A percentile compares a stretch with the other conserved stretches of the same genome.
phyloP scores from a whole-genome alignment of 2,113 vertebrate species.

The Chascanopsetta lugubris region DNA sequence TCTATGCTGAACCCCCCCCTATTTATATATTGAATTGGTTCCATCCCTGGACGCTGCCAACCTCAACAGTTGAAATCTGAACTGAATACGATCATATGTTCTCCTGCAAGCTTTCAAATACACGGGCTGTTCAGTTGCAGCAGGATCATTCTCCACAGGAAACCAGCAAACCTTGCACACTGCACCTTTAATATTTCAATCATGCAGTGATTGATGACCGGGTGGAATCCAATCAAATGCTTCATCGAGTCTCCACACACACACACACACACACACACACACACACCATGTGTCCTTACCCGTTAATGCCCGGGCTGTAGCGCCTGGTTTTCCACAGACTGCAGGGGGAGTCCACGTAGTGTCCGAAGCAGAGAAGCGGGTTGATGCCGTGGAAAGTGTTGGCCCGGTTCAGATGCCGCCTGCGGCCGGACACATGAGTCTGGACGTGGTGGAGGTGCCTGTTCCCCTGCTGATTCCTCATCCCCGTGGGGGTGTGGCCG shows the following conservation, averaged over 20 bases:
- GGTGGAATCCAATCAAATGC: too few relatives aligned
- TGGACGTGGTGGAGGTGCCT: slow-evolving; percentile 62
- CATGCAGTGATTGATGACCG: not conserved
- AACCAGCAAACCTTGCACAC: too few relatives aligned
- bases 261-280: too few relatives aligned
- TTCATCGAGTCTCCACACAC: not conserved
- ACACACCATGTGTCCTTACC: slow-evolving; percentile 83
- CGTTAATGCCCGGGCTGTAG: slow-evolving; percentile 91
- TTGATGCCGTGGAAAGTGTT: slow-evolving; percentile 93
- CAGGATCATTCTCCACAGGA: too few relatives aligned
- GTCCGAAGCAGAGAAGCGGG: slow-evolving; percentile 83
- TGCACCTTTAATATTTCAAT: too few relatives aligned
- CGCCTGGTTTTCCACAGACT: slow-evolving; percentile 92
- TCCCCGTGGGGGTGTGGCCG: slow-evolving; percentile 77
- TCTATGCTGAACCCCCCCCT: too few relatives aligned
- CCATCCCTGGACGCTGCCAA: too few relatives aligned
- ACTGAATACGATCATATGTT: too few relatives aligned
- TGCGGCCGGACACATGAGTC: slow-evolving; percentile 80
- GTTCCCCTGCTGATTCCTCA: slow-evolving; percentile 73
- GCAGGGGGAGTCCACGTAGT: slow-evolving; percentile 79
- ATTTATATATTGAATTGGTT: too few relatives aligned
- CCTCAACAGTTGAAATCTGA: too few relatives aligned
- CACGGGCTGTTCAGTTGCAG: too few relatives aligned
- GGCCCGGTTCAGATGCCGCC: slow-evolving; percentile 93
- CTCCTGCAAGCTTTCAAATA: too few relatives aligned